Conservation (phyloP, 1,140 invertebrate species). For the Bombus turneri region DNA sequence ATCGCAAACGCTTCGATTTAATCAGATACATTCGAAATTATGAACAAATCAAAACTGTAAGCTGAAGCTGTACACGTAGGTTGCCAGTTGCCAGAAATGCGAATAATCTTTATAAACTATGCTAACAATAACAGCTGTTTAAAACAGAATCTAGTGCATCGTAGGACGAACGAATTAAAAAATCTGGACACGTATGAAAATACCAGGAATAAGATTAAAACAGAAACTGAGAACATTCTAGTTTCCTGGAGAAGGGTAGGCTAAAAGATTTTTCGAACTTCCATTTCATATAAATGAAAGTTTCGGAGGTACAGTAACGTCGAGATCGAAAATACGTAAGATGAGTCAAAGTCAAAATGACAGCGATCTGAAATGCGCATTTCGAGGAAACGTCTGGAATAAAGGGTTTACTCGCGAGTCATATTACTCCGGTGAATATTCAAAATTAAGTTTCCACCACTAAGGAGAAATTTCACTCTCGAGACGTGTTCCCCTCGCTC, state of each 20-base stretch:
- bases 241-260: no score
- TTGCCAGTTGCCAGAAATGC: background rate
- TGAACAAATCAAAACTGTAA: background rate
- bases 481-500: background rate
- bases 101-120: no score
- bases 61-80: background rate
- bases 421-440: conserved; percentile 31
- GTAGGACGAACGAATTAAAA: background rate
- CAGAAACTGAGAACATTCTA: no score
- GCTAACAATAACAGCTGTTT: no score
- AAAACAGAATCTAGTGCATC: no score
- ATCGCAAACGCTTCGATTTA: background rate
- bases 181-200: no score
- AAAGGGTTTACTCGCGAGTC: conserved; percentile 32
- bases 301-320: background rate
- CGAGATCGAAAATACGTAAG: background rate
- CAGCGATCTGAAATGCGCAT: background rate
- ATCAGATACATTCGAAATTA: background rate
- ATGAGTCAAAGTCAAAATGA: background rate
- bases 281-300: no score
- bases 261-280: background rate
- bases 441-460: conserved; percentile 33
- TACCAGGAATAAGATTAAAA: no score
- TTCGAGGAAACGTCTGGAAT: background rate
- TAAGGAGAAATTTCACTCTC: conserved; percentile 22